phyloP scores from a whole-genome alignment of 1,140 invertebrate genomes.

The Radopholus similis region DNA sequence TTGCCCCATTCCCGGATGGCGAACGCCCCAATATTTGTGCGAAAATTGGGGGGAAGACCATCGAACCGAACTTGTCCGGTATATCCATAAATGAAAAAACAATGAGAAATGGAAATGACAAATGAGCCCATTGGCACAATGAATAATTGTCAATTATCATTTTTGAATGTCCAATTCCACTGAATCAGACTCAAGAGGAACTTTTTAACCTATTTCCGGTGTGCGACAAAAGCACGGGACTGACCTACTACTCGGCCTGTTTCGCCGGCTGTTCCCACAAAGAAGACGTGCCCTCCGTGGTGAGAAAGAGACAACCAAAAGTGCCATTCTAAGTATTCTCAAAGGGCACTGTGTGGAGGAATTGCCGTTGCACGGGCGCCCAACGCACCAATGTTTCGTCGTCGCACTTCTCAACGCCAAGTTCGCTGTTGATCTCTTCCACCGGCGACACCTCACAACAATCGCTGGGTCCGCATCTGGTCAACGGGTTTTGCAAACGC shows the following conservation, averaged over 20 bases:
- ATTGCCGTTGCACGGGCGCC: slow-evolving; percentile 41
- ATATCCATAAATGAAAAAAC: too few relatives aligned
- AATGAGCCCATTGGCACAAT: too few relatives aligned
- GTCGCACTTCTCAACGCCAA: not conserved
- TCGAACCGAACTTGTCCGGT: too few relatives aligned
- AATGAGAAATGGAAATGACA: too few relatives aligned
- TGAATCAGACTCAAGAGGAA: too few relatives aligned
- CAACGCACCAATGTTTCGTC: slow-evolving; percentile 13
- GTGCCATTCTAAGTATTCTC: not conserved
- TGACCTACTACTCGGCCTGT: slow-evolving; percentile 58
- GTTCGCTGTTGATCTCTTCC: not conserved
- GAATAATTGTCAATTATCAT: too few relatives aligned
- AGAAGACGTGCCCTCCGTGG: slow-evolving; percentile 3
- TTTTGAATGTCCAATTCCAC: too few relatives aligned
- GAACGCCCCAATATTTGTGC: too few relatives aligned
- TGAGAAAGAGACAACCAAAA: slow-evolving; percentile 5
- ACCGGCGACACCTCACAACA: not conserved
- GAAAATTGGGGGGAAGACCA: too few relatives aligned
- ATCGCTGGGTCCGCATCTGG: slow-evolving; percentile 11
- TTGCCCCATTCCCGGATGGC: too few relatives aligned
- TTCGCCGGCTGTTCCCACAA: slow-evolving; percentile 48
- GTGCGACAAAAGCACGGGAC: slow-evolving; percentile 20
- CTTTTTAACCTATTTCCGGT: too few relatives aligned
- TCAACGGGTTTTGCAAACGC: slow-evolving; percentile 44
- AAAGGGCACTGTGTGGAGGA: slow-evolving; percentile 45